phyloP scores from a whole-genome alignment of 2,888 invertebrate genomes.

The Hypomecis punctinalis region DNA sequence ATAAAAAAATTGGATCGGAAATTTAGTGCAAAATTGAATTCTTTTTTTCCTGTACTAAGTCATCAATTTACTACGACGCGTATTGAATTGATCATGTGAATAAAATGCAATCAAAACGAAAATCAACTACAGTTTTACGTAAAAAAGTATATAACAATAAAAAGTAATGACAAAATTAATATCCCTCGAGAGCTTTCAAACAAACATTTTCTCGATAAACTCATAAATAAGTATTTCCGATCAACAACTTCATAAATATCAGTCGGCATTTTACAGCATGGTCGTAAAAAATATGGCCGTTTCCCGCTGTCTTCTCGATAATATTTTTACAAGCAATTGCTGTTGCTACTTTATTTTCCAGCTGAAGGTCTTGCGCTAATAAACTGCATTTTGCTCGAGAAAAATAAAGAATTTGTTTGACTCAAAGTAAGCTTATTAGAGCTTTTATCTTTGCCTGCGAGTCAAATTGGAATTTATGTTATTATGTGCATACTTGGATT shows the following conservation, averaged over 20 bases:
- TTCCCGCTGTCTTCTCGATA: slow-evolving; percentile 26
- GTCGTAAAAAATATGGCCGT: slow-evolving; percentile 30
- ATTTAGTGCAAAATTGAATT: no score
- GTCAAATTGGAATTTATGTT: not conserved
- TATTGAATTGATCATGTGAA: not conserved
- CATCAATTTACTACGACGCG: no score
- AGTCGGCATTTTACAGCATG: slow-evolving; percentile 29
- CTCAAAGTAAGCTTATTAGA: no score
- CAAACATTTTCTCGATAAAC: slow-evolving; percentile 4
- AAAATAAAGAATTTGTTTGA: not conserved
- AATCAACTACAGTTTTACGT: no score
- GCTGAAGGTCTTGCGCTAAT: slow-evolving; percentile 17
- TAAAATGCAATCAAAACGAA: not conserved
- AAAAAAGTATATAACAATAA: not conserved
- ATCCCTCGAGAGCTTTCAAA: slow-evolving; percentile 6
- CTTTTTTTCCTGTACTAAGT: no score
- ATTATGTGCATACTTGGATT: not conserved
- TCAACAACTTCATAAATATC: slow-evolving; percentile 26
- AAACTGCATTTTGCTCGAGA: slow-evolving; percentile 17
- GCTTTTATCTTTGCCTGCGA: no score
- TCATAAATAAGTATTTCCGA: slow-evolving; percentile 21
- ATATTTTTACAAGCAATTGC: slow-evolving; percentile 28
- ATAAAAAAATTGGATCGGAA: no score
- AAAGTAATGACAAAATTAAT: slow-evolving; percentile 6
- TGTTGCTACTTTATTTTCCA: slow-evolving; percentile 16